Evolutionary conservation across 1,140 invertebrate species (phyloP).

Genomic region (Hirudo medicinalis): DNA sequence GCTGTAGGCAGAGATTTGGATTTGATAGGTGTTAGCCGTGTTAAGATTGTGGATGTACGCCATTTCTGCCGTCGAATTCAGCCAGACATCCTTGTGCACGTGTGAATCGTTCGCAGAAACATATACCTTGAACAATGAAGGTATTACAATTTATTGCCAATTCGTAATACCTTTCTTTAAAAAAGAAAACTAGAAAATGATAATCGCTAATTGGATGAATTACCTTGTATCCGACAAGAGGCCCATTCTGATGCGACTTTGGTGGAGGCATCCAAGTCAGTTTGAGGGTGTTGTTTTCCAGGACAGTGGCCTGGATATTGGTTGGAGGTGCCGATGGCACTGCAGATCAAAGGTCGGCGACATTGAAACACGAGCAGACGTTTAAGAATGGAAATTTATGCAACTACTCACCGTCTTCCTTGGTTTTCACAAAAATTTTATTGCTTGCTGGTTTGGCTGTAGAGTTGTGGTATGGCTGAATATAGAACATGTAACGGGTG

Average conservation of each 20-base stretch:
- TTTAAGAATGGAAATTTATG: slow-evolving; percentile 5
- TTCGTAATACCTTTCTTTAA: not conserved
- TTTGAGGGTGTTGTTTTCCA: slow-evolving; percentile 62
- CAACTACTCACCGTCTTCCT: slow-evolving; percentile 39
- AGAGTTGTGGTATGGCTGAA: slow-evolving; percentile 46
- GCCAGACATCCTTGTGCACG: slow-evolving; percentile 54
- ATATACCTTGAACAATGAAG: slow-evolving; percentile 46
- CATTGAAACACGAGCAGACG: no score
- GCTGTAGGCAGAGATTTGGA: slow-evolving; percentile 60
- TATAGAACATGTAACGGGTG: slow-evolving; percentile 64
- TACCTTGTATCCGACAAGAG: slow-evolving; percentile 67
- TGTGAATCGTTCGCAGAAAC: slow-evolving; percentile 52
- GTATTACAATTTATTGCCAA: not conserved
- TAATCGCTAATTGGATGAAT: slow-evolving; percentile 18
- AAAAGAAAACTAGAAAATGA: not conserved
- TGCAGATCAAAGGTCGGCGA: slow-evolving; percentile 36
- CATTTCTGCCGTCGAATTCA: slow-evolving; percentile 55
- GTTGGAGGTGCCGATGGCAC: slow-evolving; percentile 66
- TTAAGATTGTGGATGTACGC: slow-evolving; percentile 44
- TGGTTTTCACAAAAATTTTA: slow-evolving; percentile 40
- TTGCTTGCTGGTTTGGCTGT: slow-evolving; percentile 62
- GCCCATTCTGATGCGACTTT: slow-evolving; percentile 62
- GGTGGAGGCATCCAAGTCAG: slow-evolving; percentile 68
- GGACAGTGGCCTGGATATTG: slow-evolving; percentile 65
- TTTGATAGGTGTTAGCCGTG: slow-evolving; percentile 55